Percentiles rank a stretch among this genome's conserved stretches.
These are phyloP conservation scores for Egretta garzetta DNA, from an alignment of 2,113 vertebrate genomes.

Conservation along the genomic window DNA sequence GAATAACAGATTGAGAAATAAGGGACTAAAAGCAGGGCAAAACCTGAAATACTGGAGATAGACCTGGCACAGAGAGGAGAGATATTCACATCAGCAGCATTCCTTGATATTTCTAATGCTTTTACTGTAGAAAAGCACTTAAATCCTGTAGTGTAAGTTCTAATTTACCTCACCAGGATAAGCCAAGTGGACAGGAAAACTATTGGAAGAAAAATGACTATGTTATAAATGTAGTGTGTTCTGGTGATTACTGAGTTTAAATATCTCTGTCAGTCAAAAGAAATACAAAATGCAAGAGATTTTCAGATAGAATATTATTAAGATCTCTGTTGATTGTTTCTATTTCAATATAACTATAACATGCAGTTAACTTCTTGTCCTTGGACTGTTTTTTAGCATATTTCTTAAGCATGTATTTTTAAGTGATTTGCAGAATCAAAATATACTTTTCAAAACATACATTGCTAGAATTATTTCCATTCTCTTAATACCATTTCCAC, in stretches of 20 bases:
- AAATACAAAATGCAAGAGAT: background rate
- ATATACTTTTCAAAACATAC: background rate
- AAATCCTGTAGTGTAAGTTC: background rate
- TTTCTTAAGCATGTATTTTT: background rate
- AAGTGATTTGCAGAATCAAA: background rate
- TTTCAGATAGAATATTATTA: background rate
- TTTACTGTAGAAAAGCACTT: background rate
- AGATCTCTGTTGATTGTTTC: background rate
- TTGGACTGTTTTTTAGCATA: background rate
- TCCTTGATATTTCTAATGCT: background rate
- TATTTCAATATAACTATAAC: background rate
- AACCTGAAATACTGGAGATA: background rate
- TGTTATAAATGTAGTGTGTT: background rate
- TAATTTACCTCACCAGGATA: background rate
- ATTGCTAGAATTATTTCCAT: background rate
- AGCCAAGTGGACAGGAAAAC: background rate
- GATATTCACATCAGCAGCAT: background rate
- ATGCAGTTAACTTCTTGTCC: background rate
- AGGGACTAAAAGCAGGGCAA: background rate
- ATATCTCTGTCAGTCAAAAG: background rate
- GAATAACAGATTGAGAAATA: background rate
- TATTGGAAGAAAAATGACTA: background rate
- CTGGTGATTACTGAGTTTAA: background rate
- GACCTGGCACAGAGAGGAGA: background rate
- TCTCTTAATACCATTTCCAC: background rate